Evolutionary conservation across 2,113 vertebrate genomes (phyloP).

Genomic region (Mionectes macconnelli): DNA sequence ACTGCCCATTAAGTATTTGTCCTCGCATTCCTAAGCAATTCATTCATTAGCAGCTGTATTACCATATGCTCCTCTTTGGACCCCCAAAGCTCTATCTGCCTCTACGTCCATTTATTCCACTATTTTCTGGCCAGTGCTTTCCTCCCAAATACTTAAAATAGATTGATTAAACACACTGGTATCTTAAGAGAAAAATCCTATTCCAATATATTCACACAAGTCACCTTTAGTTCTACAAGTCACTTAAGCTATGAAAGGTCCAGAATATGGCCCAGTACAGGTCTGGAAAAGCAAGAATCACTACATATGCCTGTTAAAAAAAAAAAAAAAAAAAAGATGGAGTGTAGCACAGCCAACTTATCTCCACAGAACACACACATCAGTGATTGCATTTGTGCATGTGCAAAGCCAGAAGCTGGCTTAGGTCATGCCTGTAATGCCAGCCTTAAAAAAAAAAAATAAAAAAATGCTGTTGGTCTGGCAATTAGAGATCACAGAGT

Average conservation of each 20-base stretch:
- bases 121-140: not conserved
- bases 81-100: not conserved
- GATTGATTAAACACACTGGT: not conserved
- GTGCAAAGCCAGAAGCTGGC: not conserved
- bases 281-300: not conserved
- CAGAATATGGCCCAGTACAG: not conserved
- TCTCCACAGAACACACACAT: not conserved
- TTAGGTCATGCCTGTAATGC: not conserved
- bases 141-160: not conserved
- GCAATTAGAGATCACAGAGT: not conserved
- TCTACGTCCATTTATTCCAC: not conserved
- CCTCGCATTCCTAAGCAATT: not conserved
- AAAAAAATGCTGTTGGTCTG: not conserved
- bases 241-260: not conserved
- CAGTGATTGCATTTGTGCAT: not conserved
- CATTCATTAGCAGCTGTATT: not conserved
- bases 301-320: too few relatives aligned
- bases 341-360: not conserved
- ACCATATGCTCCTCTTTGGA: not conserved
- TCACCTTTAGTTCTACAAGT: not conserved
- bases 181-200: not conserved
- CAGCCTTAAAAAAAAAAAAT: not conserved
- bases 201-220: not conserved
- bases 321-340: accelerated
- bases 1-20: not conserved